These are phyloP conservation scores for Liparis tanakae DNA, from an alignment of 2,797 vertebrate species.

Conservation along the genomic window DNA sequence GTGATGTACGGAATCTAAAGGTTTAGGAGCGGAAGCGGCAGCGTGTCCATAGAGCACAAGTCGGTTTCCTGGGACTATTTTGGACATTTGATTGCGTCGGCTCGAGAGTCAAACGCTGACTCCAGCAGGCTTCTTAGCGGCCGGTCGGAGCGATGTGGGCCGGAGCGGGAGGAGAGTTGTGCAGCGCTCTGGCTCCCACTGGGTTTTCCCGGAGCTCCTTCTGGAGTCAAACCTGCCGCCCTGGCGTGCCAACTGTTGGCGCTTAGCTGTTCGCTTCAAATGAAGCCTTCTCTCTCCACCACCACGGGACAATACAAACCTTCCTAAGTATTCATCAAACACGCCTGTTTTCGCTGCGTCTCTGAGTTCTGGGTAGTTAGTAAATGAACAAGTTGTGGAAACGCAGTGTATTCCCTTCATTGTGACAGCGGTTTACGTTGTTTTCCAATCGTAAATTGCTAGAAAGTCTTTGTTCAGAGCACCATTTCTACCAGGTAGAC, in stretches of 20 bases:
- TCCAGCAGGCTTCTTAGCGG: slow-evolving; percentile 42
- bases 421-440: background rate
- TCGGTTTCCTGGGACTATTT: slow-evolving; percentile 5
- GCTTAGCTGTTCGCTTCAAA: slow-evolving; percentile 72
- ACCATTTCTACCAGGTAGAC: background rate
- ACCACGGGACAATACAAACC: slow-evolving; percentile 37
- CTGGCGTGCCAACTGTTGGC: slow-evolving; percentile 70
- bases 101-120: slow-evolving; percentile 32
- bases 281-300: slow-evolving; percentile 25
- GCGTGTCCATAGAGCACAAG: slow-evolving; percentile 1
- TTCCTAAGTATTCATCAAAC: slow-evolving; percentile 37
- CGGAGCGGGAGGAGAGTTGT: slow-evolving; percentile 61
- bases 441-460: background rate
- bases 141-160: slow-evolving; percentile 55
- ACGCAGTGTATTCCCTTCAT: background rate
- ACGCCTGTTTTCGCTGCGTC: slow-evolving; percentile 26
- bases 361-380: slow-evolving; percentile 3
- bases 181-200: slow-evolving; percentile 66
- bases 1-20: background rate
- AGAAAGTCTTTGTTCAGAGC: slow-evolving; percentile 6
- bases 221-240: slow-evolving; percentile 79
- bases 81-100: slow-evolving; percentile 23
- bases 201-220: slow-evolving; percentile 76
- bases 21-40: background rate
- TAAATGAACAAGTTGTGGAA: background rate